Base-by-base conservation (phyloP, 2,797 vertebrate genomes). In the Lerista edwardsae region DNA sequence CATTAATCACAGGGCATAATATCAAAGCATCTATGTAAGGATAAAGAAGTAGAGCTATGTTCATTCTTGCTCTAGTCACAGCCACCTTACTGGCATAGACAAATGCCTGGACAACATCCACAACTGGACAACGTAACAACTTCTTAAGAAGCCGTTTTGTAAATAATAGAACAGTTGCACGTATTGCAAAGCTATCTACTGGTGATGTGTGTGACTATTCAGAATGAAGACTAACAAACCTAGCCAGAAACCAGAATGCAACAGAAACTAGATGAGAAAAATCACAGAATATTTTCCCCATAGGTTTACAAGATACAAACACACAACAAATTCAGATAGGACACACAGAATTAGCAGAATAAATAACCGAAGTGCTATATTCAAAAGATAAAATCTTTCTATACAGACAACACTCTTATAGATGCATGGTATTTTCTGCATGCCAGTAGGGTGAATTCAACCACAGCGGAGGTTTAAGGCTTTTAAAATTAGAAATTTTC, bases 401-500 rank as follows among this genome's bases (percentile, higher is more conserved):
- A 0, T 77, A 51, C 78, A 76, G 76, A 86, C 82, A 90, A 86
- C 0, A 36, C 25, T 57, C 36, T 61, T 36, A 77, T 19, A 0
- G 15, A 74, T 2, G 17, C 25, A 75, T 75, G 0, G 0, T 59
- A 72, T 71, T 78, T 61, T 78, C 36, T 62, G 17, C 89, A 19
- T 23, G 0, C 15, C 4, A 6, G 59, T 6, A 36, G 55, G 88
- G 90, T 85, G 88, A 44, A 83, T 88, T 47, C 94, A 93, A 87
- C 93, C 91, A 91, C 93, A 59, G 0, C 0, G 0, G 1, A 1
- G 3, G 3, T 1, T 68, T 1, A 0, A 14, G 55, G 61, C 64
- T 23, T 51, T 68, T 39, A 39, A 17, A 65, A 81, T 44, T 29
- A 29, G 23, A 0, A 0, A 4, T 51, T 27, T 75, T 59, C 80